Conservation (phyloP, 53 echinoderm and acorn worm genomes). For the Holothuria leucospilota region DNA sequence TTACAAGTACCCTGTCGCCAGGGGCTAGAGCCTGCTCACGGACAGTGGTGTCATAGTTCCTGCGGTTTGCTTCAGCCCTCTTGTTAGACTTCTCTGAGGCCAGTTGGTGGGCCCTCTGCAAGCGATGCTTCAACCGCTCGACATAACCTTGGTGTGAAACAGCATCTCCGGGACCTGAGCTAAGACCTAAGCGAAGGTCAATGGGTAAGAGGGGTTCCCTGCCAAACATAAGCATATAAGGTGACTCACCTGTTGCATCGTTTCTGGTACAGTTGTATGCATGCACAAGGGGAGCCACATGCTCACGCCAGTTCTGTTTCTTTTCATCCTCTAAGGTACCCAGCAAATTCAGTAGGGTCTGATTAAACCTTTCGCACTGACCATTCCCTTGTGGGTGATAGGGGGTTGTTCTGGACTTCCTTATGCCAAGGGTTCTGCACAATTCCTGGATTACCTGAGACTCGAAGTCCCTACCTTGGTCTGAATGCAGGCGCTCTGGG, state of each 20-base stretch:
- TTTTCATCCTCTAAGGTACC: constrained; percentile 72
- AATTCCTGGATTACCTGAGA: constrained; percentile 57
- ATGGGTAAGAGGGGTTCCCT: constrained; percentile 66
- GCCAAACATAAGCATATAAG: constrained; percentile 74
- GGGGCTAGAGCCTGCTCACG: constrained; percentile 21
- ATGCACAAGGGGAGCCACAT: constrained; percentile 63
- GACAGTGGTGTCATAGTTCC: constrained; percentile 30
- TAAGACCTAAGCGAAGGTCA: constrained; percentile 60
- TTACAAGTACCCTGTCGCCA: constrained; percentile 59
- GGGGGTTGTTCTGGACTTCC: constrained; percentile 66
- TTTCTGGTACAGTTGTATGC: constrained; percentile 71
- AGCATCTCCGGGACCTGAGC: background rate
- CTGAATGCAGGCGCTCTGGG: constrained; percentile 56
- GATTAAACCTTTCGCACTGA: constrained; percentile 70
- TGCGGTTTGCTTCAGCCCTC: constrained; percentile 20
- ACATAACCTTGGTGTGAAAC: constrained; percentile 53
- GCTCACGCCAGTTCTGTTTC: constrained; percentile 62
- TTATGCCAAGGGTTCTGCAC: constrained; percentile 49
- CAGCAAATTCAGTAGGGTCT: constrained; percentile 68
- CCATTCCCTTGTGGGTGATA: constrained; percentile 77
- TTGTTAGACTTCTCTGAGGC: constrained; percentile 55
- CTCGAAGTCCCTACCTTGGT: constrained; percentile 69
- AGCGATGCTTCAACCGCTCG: constrained; percentile 31
- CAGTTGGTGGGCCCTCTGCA: constrained; percentile 53
- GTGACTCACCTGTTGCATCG: constrained; percentile 67